Conservation (phyloP, 2,888 invertebrate genomes). For the Galeopsomyia nigrocyanea region DNA sequence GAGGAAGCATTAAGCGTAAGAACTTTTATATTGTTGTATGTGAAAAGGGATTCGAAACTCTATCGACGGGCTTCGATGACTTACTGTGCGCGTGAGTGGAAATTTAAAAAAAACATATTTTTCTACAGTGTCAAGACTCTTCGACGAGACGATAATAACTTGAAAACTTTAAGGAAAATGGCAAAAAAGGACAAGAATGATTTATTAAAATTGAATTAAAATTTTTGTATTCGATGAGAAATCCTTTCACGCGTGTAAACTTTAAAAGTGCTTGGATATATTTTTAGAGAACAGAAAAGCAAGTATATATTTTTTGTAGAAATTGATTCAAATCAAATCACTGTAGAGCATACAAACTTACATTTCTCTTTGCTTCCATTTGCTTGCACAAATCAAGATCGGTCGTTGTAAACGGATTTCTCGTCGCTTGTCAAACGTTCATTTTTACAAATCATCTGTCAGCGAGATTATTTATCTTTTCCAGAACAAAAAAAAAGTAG, state of each 20-base stretch:
- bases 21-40: too few species aligned
- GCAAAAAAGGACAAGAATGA: conserved; percentile 26
- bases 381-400: conserved; percentile 6
- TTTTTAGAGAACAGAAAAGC: not conserved
- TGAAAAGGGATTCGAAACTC: conserved; percentile 15
- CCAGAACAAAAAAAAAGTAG: not conserved
- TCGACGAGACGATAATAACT: conserved; percentile 46
- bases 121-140: conserved; percentile 61
- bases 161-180: conserved; percentile 23
- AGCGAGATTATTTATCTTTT: not conserved
- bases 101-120: conserved; percentile 56
- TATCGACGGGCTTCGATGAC: conserved; percentile 19
- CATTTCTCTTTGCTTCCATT: not conserved
- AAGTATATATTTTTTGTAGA: conserved; percentile 9
- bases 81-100: conserved; percentile 8
- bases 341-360: too few species aligned
- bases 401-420: not conserved
- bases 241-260: conserved; percentile 34
- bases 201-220: conserved; percentile 13
- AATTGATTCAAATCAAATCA: not conserved
- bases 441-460: not conserved
- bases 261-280: not conserved
- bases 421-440: not conserved
- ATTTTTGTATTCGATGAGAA: conserved; percentile 3
- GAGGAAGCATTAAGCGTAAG: too few species aligned